phyloP scores from a whole-genome alignment of 2,797 vertebrate species.

The Cyclura pinguis region DNA sequence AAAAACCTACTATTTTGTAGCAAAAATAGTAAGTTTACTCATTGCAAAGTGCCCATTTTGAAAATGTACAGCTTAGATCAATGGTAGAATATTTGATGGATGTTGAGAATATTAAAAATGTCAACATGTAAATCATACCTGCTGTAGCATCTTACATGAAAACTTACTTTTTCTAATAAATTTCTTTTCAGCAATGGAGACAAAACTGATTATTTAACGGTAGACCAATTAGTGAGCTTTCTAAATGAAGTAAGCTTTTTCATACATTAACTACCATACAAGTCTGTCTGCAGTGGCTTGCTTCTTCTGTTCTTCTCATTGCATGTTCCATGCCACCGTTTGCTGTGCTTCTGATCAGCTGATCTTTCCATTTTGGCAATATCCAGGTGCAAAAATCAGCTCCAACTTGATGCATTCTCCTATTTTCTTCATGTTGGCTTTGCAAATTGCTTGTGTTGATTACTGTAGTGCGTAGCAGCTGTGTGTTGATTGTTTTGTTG shows the following conservation, averaged over 20 bases:
- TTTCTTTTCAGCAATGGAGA: constrained; percentile 99
- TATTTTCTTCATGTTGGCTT: constrained; percentile 75
- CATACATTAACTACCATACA: constrained; percentile 94
- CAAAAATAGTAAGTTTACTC: constrained; percentile 47
- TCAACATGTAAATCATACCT: constrained; percentile 85
- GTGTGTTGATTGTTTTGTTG: constrained; percentile 53
- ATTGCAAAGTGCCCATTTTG: constrained; percentile 60
- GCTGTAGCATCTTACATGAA: constrained; percentile 80
- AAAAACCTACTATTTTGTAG: constrained; percentile 37
- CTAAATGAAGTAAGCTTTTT: constrained; percentile 99
- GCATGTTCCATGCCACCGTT: constrained; percentile 77
- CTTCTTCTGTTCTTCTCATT: constrained; percentile 78
- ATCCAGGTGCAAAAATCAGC: constrained; percentile 82
- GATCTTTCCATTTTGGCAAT: constrained; percentile 78
- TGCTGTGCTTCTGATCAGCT: constrained; percentile 73
- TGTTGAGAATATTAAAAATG: constrained; percentile 74
- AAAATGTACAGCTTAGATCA: constrained; percentile 61
- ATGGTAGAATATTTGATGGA: constrained; percentile 62
- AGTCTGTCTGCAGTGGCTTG: constrained; percentile 89
- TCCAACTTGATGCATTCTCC: constrained; percentile 55
- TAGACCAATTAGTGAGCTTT: constrained; percentile 99
- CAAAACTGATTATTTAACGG: constrained; percentile 99
- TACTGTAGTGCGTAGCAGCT: constrained; percentile 65
- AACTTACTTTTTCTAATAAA: constrained; percentile 93
- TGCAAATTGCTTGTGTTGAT: constrained; percentile 72